These are phyloP conservation scores for Drosophila busckii DNA, from an alignment of 1,140 invertebrate genomes.

Conservation along the genomic window DNA sequence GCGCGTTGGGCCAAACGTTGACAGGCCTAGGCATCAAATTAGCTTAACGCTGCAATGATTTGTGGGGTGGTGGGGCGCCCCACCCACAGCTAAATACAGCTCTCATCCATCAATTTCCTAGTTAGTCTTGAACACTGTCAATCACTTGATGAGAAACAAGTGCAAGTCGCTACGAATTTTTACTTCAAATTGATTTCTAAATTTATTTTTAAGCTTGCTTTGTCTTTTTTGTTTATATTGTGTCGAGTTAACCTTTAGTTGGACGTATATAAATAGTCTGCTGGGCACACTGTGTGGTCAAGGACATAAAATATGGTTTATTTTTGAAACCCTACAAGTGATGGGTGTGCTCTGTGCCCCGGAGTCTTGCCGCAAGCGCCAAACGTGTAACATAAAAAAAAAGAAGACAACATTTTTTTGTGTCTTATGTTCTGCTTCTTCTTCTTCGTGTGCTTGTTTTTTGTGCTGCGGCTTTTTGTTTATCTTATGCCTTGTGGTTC, in stretches of 20 bases:
- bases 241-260: slow-evolving; percentile 15
- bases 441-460: not conserved
- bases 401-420: slow-evolving; percentile 6
- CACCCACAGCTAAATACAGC: not conserved
- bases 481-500: not conserved
- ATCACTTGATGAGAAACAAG: no score
- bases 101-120: slow-evolving; percentile 25
- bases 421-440: not conserved
- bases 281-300: no score
- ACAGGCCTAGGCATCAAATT: slow-evolving; percentile 47
- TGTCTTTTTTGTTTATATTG: slow-evolving; percentile 12
- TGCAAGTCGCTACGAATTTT: slow-evolving; percentile 9
- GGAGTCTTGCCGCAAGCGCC: slow-evolving; percentile 26
- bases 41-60: slow-evolving; percentile 31
- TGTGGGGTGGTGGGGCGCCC: slow-evolving; percentile 5
- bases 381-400: slow-evolving; percentile 13
- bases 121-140: no score
- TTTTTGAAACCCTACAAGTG: slow-evolving; percentile 63
- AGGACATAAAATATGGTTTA: slow-evolving; percentile 72
- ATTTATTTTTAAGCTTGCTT: slow-evolving; percentile 20
- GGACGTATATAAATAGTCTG: slow-evolving; percentile 50
- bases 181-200: slow-evolving; percentile 40
- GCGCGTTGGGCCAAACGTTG: no score
- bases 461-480: slow-evolving; percentile 4
- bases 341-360: no score